Percentiles rank a stretch among this genome's conserved stretches.
Evolutionary conservation across 2,888 invertebrate genomes (phyloP).

Genomic region (Polymixis lichenea): DNA sequence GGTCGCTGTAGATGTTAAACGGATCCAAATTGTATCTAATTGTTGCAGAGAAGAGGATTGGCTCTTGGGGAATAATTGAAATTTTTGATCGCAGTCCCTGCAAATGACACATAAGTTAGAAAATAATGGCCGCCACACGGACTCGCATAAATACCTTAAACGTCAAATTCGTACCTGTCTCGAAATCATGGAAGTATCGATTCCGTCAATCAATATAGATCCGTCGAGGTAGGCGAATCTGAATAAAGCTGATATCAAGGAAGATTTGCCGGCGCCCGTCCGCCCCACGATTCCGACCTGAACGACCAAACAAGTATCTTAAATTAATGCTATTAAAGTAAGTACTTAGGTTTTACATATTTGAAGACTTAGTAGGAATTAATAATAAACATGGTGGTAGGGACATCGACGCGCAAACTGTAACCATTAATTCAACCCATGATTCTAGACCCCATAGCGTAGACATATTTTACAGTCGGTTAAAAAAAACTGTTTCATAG

Average conservation of each 20-base stretch:
- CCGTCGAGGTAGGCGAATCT: constrained; percentile 92
- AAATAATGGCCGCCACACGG: constrained; percentile 44
- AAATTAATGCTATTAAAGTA: background rate
- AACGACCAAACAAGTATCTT: constrained; percentile 25
- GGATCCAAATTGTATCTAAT: constrained; percentile 94
- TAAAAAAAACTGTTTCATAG: no score
- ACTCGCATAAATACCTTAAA: constrained; percentile 32
- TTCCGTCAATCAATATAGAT: constrained; percentile 91
- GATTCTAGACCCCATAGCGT: no score
- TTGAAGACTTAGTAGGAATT: background rate
- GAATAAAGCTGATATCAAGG: constrained; percentile 93
- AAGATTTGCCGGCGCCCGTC: constrained; percentile 94
- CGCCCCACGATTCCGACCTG: constrained; percentile 92
- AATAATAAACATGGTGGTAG: background rate
- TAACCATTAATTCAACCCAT: no score
- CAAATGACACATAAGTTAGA: constrained; percentile 69
- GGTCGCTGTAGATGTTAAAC: constrained; percentile 92
- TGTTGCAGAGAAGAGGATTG: constrained; percentile 93
- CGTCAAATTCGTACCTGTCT: constrained; percentile 82
- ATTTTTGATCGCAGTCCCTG: constrained; percentile 91
- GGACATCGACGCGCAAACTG: no score
- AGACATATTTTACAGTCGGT: no score
- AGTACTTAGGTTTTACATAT: constrained; percentile 1
- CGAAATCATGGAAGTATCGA: constrained; percentile 90
- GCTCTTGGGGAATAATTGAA: constrained; percentile 94